Evolutionary conservation across 53 echinoderm and acorn worm species (phyloP).

Genomic region (Glandiceps talaboti): DNA sequence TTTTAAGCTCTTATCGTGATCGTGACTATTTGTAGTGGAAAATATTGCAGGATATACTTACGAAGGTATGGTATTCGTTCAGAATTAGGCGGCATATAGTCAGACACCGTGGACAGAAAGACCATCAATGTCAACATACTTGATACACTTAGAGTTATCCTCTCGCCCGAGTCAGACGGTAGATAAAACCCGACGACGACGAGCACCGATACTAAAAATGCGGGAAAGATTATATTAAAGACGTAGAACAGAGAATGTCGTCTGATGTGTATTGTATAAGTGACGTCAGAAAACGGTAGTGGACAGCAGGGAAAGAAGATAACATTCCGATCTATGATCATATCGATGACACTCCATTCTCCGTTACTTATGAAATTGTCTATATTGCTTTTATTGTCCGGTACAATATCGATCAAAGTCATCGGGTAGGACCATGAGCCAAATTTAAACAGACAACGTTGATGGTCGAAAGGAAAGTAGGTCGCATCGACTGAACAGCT

Average conservation of each 20-base stretch:
- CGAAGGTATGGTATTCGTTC: neutral
- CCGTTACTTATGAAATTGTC: neutral
- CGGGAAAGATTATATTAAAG: neutral
- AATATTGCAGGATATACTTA: too few species aligned
- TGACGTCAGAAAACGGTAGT: neutral
- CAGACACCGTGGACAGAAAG: neutral
- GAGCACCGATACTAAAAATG: neutral
- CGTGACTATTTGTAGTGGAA: too few species aligned
- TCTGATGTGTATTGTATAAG: neutral
- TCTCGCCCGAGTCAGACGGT: neutral
- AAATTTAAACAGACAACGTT: neutral
- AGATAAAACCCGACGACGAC: neutral
- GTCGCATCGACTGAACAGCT: neutral
- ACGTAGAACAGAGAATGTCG: neutral
- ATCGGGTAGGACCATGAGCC: neutral
- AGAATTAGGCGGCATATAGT: neutral
- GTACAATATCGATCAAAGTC: neutral
- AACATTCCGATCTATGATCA: neutral
- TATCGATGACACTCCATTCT: neutral
- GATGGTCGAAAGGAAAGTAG: neutral
- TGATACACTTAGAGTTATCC: neutral
- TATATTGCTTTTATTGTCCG: neutral
- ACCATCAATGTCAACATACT: neutral
- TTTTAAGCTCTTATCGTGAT: too few species aligned
- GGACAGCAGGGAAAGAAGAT: neutral